Evolutionary conservation across 2,888 invertebrate genomes (phyloP).

Genomic region (Salpingus planirostris): DNA sequence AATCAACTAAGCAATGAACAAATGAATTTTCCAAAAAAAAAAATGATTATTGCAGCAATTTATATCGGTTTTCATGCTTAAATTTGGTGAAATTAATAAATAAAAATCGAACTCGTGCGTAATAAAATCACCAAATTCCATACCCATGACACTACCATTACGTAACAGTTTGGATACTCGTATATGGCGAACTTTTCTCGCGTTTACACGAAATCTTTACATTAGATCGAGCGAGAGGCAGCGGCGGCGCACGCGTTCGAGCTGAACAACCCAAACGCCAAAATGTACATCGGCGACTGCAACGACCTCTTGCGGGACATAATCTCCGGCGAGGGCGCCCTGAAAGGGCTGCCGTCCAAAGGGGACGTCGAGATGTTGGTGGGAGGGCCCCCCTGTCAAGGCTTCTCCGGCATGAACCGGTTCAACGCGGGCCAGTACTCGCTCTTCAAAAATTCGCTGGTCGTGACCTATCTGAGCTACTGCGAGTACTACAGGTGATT

Average conservation of each 20-base stretch:
- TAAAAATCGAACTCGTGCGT: no score
- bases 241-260: slow-evolving; percentile 72
- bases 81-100: slow-evolving; percentile 1
- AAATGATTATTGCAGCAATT: no score
- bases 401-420: slow-evolving; percentile 83
- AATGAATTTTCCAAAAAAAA: no score
- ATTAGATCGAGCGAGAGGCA: slow-evolving; percentile 60
- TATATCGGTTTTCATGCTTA: no score
- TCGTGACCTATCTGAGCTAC: slow-evolving; percentile 72
- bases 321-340: slow-evolving; percentile 47
- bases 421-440: slow-evolving; percentile 80
- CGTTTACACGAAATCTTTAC: no score
- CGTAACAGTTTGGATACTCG: no score
- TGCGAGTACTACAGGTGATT: slow-evolving; percentile 68
- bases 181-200: slow-evolving; percentile 1
- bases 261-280: slow-evolving; percentile 62
- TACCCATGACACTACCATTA: no score
- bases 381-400: slow-evolving; percentile 85
- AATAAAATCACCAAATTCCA: no score
- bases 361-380: slow-evolving; percentile 78
- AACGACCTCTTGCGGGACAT: slow-evolving; percentile 60
- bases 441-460: slow-evolving; percentile 75
- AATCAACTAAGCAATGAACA: no score
- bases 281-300: slow-evolving; percentile 76
- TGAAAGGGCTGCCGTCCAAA: slow-evolving; percentile 51